Percentiles rank a stretch among this genome's conserved stretches.
Conservation (phyloP, 2,113 vertebrate genomes). For the Zosterops japonicus region DNA sequence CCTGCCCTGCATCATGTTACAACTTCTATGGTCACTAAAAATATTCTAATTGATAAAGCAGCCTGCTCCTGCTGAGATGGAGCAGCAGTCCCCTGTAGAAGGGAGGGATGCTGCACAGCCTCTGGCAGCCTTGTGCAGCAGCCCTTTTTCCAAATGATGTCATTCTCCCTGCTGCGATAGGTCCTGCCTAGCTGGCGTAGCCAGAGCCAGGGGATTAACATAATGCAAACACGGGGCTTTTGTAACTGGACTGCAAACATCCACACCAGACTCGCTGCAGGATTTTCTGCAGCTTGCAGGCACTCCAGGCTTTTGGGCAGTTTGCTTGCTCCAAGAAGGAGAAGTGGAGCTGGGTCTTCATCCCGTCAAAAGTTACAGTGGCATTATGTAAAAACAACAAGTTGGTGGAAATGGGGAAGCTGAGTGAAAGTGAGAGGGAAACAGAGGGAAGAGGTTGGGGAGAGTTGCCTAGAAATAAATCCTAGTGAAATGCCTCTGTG, state of each 20-base stretch:
- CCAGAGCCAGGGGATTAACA: neutral
- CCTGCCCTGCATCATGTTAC: neutral
- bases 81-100: accelerated
- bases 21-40: neutral
- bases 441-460: neutral
- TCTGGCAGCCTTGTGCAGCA: neutral
- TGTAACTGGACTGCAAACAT: neutral
- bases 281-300: neutral
- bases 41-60: neutral
- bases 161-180: neutral
- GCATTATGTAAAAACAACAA: neutral
- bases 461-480: neutral
- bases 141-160: slow-evolving; percentile 14
- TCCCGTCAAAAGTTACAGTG: accelerated
- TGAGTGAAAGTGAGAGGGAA: neutral
- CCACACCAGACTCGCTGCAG: accelerated
- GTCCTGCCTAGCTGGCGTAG: neutral
- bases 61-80: neutral
- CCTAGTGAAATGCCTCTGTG: neutral
- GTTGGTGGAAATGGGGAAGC: neutral
- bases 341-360: neutral
- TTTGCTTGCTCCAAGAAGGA: neutral
- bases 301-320: neutral
- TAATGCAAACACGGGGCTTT: neutral
- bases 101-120: neutral